These are phyloP conservation scores for Xylocampa areola DNA, from an alignment of 2,888 invertebrate species.

Conservation along the genomic window DNA sequence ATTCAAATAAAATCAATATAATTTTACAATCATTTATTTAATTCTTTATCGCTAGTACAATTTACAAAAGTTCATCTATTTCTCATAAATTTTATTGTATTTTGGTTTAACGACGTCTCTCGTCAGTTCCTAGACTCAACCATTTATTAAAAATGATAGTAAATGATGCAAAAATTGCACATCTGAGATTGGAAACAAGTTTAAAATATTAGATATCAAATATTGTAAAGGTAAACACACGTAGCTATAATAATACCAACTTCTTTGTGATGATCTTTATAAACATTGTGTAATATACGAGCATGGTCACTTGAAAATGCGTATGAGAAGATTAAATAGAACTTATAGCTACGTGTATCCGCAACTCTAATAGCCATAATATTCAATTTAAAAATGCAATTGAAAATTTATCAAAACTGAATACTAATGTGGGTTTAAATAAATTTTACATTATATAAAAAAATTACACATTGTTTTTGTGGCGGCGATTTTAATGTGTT, in stretches of 20 bases:
- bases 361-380: too few species aligned
- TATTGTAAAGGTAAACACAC: neutral
- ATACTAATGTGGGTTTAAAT: too few species aligned
- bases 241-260: too few species aligned
- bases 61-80: slow-evolving; percentile 51
- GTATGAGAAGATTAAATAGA: too few species aligned
- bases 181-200: slow-evolving; percentile 6
- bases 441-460: neutral
- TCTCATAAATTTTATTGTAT: slow-evolving; percentile 29
- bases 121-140: slow-evolving; percentile 20
- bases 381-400: too few species aligned
- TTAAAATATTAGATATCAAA: neutral
- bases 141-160: slow-evolving; percentile 4
- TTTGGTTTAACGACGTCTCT: slow-evolving; percentile 25
- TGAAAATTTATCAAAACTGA: too few species aligned
- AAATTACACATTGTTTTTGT: neutral
- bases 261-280: too few species aligned
- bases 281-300: too few species aligned
- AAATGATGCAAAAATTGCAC: slow-evolving; percentile 33
- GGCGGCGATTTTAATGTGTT: neutral
- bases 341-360: too few species aligned
- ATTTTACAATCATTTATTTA: slow-evolving; percentile 48
- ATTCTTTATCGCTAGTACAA: slow-evolving; percentile 57
- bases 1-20: slow-evolving; percentile 58
- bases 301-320: too few species aligned